Percentiles rank a stretch among this genome's conserved stretches.
phyloP scores from a whole-genome alignment of 2,797 vertebrate genomes.

The Anas flavirostris region DNA sequence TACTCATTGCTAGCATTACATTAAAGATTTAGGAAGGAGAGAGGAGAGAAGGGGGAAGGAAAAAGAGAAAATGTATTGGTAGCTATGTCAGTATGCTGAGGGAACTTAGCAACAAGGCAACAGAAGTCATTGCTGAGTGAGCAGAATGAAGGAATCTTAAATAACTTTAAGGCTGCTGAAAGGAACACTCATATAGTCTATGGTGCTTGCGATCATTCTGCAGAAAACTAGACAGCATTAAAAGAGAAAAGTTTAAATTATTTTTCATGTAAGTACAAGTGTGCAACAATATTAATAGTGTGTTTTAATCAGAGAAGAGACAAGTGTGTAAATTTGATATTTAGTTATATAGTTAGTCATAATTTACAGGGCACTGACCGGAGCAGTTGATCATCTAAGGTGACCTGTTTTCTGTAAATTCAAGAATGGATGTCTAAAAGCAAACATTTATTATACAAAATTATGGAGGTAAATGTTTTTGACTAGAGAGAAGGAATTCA shows the following conservation, averaged over 20 bases:
- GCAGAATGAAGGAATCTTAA: background rate
- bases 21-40: background rate
- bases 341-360: background rate
- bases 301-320: background rate
- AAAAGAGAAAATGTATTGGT: background rate
- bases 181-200: background rate
- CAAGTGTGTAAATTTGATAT: background rate
- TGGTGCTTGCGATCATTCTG: background rate
- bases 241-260: background rate
- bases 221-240: background rate
- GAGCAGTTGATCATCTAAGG: background rate
- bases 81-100: background rate
- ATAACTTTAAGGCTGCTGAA: background rate
- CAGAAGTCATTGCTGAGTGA: background rate
- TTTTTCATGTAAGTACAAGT: background rate
- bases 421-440: background rate
- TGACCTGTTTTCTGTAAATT: background rate
- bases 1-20: background rate
- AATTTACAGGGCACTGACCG: background rate
- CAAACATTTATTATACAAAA: background rate
- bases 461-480: background rate
- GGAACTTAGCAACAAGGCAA: background rate
- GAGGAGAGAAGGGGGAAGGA: too few species aligned
- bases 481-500: background rate
- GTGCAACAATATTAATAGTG: background rate